Percentiles rank a stretch among this genome's conserved stretches.
Evolutionary conservation across 1,140 invertebrate species (phyloP).

Genomic region (Aphis gossypii): DNA sequence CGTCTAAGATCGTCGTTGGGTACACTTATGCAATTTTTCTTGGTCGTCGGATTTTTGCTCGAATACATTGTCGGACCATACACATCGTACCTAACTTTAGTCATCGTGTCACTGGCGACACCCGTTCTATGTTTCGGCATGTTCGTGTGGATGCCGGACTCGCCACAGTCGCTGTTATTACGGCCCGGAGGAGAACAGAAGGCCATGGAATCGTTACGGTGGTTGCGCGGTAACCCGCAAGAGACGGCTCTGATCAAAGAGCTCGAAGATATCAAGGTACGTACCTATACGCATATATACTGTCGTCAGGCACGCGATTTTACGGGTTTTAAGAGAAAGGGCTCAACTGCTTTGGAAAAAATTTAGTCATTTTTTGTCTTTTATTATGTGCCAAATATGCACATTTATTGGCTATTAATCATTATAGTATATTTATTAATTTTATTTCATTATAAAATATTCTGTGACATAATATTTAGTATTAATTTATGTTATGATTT

Average conservation of each 20-base stretch:
- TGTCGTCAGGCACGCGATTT: background rate
- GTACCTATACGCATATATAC: background rate
- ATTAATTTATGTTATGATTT: too few species aligned
- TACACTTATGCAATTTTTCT: slow-evolving; percentile 82
- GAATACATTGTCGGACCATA: slow-evolving; percentile 79
- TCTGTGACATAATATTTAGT: too few species aligned
- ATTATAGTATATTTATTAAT: too few species aligned
- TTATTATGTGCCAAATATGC: background rate
- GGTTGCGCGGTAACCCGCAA: slow-evolving; percentile 59
- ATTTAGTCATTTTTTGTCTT: background rate
- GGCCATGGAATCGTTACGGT: slow-evolving; percentile 57
- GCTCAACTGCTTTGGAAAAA: background rate
- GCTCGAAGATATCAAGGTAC: slow-evolving; percentile 53
- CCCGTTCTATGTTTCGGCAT: slow-evolving; percentile 72
- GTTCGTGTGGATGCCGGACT: slow-evolving; percentile 81
- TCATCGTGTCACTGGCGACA: slow-evolving; percentile 70
- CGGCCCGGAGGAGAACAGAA: slow-evolving; percentile 43
- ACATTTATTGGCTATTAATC: background rate
- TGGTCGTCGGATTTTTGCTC: slow-evolving; percentile 77
- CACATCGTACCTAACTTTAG: slow-evolving; percentile 73
- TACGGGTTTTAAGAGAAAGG: background rate
- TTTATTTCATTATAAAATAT: too few species aligned
- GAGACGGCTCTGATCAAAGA: slow-evolving; percentile 45
- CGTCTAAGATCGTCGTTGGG: slow-evolving; percentile 65
- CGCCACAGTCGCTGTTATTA: slow-evolving; percentile 70